These are phyloP conservation scores for Pimephales promelas DNA, from an alignment of 2,113 vertebrate genomes.

Conservation along the genomic window DNA sequence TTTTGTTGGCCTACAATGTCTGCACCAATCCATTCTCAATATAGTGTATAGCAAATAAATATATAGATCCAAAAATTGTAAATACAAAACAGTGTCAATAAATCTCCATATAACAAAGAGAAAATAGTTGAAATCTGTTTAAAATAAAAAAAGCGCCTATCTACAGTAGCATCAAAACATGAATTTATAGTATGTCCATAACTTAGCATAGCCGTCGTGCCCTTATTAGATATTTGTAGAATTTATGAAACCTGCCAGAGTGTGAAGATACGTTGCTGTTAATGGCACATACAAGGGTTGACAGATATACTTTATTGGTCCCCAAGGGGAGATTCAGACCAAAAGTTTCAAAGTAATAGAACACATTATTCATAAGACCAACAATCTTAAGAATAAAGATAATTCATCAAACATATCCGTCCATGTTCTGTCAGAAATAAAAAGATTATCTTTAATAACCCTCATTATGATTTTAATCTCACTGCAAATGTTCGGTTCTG, in stretches of 20 bases:
- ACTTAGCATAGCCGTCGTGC: neutral
- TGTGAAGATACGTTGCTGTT: neutral
- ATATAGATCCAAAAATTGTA: neutral
- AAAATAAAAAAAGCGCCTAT: neutral
- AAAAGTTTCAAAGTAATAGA: neutral
- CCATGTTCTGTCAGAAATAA: conserved; percentile 13
- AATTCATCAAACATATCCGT: neutral
- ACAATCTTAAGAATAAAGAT: neutral
- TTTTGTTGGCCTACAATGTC: too few relatives aligned
- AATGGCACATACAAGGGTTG: neutral
- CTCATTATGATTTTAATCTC: conserved; percentile 43
- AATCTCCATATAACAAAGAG: neutral
- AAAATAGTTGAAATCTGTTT: neutral
- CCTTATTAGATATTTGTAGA: neutral
- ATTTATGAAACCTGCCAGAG: neutral
- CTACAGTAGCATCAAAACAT: neutral
- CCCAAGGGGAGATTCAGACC: neutral
- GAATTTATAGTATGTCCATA: neutral
- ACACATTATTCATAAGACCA: neutral
- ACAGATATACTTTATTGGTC: neutral
- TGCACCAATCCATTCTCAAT: neutral
- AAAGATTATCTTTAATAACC: conserved; percentile 32
- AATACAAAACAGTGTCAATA: neutral
- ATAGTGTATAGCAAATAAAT: neutral
- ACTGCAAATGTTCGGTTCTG: neutral